Evolutionary conservation across 1,140 invertebrate species (phyloP).

Genomic region (Idris sp.): DNA sequence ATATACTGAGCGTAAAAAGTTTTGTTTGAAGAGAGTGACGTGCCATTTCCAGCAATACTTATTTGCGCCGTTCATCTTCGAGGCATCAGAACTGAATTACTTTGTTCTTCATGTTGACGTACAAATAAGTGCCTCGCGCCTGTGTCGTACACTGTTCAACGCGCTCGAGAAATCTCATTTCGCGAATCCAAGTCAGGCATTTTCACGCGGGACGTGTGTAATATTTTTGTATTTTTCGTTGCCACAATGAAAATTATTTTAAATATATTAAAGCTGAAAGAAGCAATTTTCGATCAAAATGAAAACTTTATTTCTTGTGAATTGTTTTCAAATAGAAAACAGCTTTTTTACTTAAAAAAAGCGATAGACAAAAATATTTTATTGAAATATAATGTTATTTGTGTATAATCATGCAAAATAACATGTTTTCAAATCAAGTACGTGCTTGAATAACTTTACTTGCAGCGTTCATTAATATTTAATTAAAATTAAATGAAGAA

Average conservation of each 20-base stretch:
- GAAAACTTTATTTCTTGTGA: too few species aligned
- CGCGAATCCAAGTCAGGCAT: conserved; percentile 16
- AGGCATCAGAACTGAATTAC: conserved; percentile 53
- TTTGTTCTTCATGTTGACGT: conserved; percentile 52
- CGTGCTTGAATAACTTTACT: too few species aligned
- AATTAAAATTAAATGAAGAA: too few species aligned
- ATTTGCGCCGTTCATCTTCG: conserved; percentile 43
- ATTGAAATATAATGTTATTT: too few species aligned
- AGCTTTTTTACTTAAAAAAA: too few species aligned
- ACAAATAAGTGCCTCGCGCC: conserved; percentile 45
- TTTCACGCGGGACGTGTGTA: conserved; percentile 16
- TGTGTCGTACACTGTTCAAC: conserved; percentile 26
- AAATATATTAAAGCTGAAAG: neutral
- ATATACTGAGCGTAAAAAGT: conserved; percentile 45
- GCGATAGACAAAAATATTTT: too few species aligned
- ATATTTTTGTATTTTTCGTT: conserved; percentile 12
- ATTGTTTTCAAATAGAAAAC: too few species aligned
- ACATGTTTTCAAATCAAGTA: too few species aligned
- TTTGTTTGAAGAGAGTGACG: conserved; percentile 49
- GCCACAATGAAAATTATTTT: conserved; percentile 1
- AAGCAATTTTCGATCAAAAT: too few species aligned
- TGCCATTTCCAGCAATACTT: conserved; percentile 49
- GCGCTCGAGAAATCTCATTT: conserved; percentile 42
- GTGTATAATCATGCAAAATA: too few species aligned
- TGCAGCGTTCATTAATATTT: too few species aligned